Evolutionary conservation across 1,140 invertebrate genomes (phyloP).

Genomic region (Chironomus tepperi): DNA sequence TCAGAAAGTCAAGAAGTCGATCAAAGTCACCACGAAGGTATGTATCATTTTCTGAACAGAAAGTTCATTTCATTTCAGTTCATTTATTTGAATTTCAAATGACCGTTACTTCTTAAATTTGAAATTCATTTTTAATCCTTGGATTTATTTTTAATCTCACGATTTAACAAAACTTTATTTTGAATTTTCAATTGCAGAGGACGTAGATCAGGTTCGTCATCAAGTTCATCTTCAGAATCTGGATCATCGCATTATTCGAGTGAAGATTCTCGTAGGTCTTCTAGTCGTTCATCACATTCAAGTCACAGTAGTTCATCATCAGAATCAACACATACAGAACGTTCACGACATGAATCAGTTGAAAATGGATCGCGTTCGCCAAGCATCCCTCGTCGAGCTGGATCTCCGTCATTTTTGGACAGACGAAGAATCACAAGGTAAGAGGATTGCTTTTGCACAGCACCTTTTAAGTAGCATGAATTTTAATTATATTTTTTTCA

Average conservation of each 20-base stretch:
- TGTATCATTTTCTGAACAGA: too few relatives aligned
- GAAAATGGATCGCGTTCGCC: slow-evolving; percentile 57
- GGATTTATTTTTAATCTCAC: slow-evolving; percentile 7
- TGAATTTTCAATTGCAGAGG: not conserved
- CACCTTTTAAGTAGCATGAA: slow-evolving; percentile 7
- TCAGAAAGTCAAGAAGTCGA: slow-evolving; percentile 35
- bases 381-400: slow-evolving; percentile 76
- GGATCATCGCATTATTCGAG: not conserved
- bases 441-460: slow-evolving; percentile 27
- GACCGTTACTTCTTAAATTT: not conserved
- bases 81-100: too few relatives aligned
- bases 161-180: too few relatives aligned
- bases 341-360: slow-evolving; percentile 36
- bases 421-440: slow-evolving; percentile 85
- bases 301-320: not conserved
- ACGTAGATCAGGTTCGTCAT: not conserved
- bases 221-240: not conserved
- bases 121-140: not conserved
- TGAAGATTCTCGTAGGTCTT: slow-evolving; percentile 26
- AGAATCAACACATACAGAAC: slow-evolving; percentile 37
- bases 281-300: not conserved
- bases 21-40: slow-evolving; percentile 37
- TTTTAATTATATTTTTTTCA: slow-evolving; percentile 32
- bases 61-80: too few relatives aligned
- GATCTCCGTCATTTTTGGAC: slow-evolving; percentile 85